Base-by-base conservation (phyloP, 2,797 vertebrate genomes). In the Enteromius unitaeniatus region DNA sequence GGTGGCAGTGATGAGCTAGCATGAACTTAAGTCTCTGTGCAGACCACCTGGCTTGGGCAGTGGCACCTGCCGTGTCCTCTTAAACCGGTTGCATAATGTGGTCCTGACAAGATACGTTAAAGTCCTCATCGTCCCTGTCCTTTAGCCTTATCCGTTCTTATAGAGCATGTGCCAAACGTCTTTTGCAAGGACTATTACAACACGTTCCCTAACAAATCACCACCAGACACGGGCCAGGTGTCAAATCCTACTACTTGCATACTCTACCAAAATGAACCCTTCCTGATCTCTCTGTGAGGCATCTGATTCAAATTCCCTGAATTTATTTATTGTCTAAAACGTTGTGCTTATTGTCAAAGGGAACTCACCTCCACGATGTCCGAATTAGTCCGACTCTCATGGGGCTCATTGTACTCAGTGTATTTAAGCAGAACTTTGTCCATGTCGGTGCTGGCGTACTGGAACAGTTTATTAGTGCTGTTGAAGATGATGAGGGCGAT, bases 401-500 rank as follows among this genome's bases (percentile, higher is more conserved):
- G 96, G 0, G 96, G 96, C 85, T 96, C 96, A 0, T 96, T 97
- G 90, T 97, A 97, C 89, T 97, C 96, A 0, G 96, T 96, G 85
- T 97, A 96, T 84, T 97, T 97, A 87, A 97, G 92, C 92, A 97
- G 89, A 86, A 97, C 96, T 85, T 97, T 97, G 93, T 97, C 96
- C 96, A 97, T 97, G 81, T 97, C 96, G 0, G 96, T 97, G 93
- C 96, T 97, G 90, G 96, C 96, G 40, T 96, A 97, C 94, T 97
- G 96, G 91, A 97, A 97, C 89, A 97, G 91, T 94, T 97, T 97
- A 93, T 97, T 97, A 89, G 96, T 96, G 93, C 95, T 96, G 94
- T 97, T 97, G 91, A 97, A 97, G 94, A 97, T 97, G 92, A 97
- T 97, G 60, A 97, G 94, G 2, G 96, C 96, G 75, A 97, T 97